phyloP scores from a whole-genome alignment of 2,888 invertebrate species.

The Carcina quercana region DNA sequence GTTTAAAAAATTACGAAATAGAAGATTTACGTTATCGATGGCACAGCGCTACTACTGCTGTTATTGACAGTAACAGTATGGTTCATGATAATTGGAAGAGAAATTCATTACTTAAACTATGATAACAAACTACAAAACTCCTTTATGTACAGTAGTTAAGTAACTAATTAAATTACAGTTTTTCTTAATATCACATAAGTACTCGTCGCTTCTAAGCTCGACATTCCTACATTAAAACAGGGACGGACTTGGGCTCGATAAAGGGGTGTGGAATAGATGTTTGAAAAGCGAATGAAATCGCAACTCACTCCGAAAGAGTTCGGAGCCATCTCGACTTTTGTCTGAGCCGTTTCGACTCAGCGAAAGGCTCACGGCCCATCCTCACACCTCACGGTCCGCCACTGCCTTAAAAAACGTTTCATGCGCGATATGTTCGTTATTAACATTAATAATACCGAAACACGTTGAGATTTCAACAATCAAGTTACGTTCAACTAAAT shows the following conservation, averaged over 20 bases:
- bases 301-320: too few species aligned
- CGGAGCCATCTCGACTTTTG: too few species aligned
- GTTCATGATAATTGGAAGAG: conserved; percentile 41
- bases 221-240: conserved; percentile 39
- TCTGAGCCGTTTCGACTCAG: too few species aligned
- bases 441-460: conserved; percentile 59
- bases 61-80: background rate
- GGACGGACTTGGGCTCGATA: too few species aligned
- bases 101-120: conserved; percentile 31
- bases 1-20: conserved; percentile 10
- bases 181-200: conserved; percentile 70
- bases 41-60: conserved; percentile 28
- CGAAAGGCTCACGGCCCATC: too few species aligned
- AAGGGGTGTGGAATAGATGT: too few species aligned
- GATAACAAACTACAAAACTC: conserved; percentile 37
- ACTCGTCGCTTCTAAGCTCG: conserved; percentile 54
- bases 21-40: conserved; percentile 23
- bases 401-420: too few species aligned
- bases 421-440: conserved; percentile 56
- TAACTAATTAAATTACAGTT: conserved; percentile 52
- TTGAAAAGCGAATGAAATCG: too few species aligned
- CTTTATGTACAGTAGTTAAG: conserved; percentile 58
- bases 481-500: conserved; percentile 17
- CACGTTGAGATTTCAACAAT: conserved; percentile 24
- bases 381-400: too few species aligned